These are phyloP conservation scores for Psittacula cyanocephala DNA, from an alignment of 2,113 vertebrate species.

Conservation along the genomic window DNA sequence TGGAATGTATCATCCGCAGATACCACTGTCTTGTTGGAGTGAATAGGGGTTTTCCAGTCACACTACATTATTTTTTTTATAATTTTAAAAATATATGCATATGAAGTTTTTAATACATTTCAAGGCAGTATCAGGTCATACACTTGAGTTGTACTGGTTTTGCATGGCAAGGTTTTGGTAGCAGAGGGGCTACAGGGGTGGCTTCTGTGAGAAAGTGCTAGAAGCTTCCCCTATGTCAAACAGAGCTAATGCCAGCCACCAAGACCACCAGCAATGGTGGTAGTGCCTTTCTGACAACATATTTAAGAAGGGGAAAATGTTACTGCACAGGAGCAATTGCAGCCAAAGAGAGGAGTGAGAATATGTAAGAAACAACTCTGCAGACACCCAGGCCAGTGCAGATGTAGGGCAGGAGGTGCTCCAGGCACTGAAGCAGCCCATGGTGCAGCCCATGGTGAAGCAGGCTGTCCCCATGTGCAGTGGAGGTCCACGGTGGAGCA, in stretches of 20 bases:
- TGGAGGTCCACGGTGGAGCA: not conserved
- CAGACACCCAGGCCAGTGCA: not conserved
- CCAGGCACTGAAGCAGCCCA: rapidly evolving
- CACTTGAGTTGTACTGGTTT: not conserved
- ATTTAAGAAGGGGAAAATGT: not conserved
- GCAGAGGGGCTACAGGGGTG: not conserved
- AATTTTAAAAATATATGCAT: not conserved
- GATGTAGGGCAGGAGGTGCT: not conserved
- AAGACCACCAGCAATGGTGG: not conserved
- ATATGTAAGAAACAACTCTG: not conserved
- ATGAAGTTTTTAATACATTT: not conserved
- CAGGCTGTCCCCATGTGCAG: not conserved
- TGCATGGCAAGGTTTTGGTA: not conserved
- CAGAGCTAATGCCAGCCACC: not conserved
- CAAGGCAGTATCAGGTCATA: not conserved
- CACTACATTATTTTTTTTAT: not conserved
- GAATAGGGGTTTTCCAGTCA: not conserved
- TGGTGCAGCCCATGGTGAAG: not conserved
- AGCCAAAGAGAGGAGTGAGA: not conserved
- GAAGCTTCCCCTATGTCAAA: not conserved
- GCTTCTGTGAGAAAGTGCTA: not conserved
- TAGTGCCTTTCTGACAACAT: not conserved
- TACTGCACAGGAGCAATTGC: not conserved
- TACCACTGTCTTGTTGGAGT: not conserved
- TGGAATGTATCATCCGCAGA: not conserved